phyloP scores from a whole-genome alignment of 2,113 vertebrate genomes.

The Zosterops pallidus region DNA sequence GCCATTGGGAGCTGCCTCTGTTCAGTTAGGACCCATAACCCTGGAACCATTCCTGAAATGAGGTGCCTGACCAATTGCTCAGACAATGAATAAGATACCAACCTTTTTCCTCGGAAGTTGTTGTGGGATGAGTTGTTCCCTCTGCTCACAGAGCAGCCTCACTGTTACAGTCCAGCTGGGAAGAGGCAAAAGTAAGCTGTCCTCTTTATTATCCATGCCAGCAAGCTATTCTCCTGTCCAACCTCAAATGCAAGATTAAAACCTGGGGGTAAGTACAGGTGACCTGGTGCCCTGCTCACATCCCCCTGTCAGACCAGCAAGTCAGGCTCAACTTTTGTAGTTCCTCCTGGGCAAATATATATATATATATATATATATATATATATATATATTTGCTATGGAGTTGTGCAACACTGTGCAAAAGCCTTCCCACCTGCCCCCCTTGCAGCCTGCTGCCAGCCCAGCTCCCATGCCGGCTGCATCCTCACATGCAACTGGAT shows the following conservation, averaged over 20 bases:
- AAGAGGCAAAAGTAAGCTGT: background rate
- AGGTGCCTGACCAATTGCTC: background rate
- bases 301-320: background rate
- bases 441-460: background rate
- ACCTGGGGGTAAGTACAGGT: background rate
- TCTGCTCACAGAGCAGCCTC: background rate
- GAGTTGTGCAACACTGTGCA: background rate
- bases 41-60: background rate
- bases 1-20: background rate
- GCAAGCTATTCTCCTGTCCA: fast-evolving
- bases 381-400: background rate
- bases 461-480: fast-evolving
- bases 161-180: background rate
- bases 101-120: background rate
- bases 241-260: background rate
- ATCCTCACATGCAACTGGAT: background rate
- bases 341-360: background rate
- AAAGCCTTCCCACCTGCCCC: background rate
- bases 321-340: background rate
- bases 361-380: background rate
- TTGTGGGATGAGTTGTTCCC: background rate
- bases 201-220: background rate
- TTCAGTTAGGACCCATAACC: background rate
- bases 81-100: background rate
- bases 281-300: background rate